phyloP scores from a whole-genome alignment of 37 sponge, comb jelly and placozoan genomes.

The Spongilla lacustris region DNA sequence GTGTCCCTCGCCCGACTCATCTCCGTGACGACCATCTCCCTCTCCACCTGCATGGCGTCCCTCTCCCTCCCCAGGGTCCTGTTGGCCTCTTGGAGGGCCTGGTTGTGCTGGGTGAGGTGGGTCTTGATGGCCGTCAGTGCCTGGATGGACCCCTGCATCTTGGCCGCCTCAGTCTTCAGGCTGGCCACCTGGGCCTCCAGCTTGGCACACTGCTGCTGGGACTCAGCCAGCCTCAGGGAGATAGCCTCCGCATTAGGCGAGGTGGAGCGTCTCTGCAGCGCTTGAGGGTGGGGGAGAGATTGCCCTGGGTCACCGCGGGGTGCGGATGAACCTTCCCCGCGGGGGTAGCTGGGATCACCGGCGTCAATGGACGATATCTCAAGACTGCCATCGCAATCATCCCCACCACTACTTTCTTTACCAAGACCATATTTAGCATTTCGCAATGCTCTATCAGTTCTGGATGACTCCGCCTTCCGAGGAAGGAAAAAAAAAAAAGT shows the following conservation, averaged over 20 bases:
- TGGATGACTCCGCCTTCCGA: too few relatives aligned
- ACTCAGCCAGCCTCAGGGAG: constrained; percentile 40
- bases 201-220: constrained; percentile 3
- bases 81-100: background rate
- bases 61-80: background rate
- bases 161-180: constrained; percentile 42
- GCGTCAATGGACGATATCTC: too few relatives aligned
- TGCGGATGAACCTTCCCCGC: too few relatives aligned
- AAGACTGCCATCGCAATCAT: too few relatives aligned
- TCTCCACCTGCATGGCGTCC: background rate
- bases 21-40: background rate
- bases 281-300: too few relatives aligned
- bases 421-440: too few relatives aligned
- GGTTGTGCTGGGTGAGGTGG: constrained; percentile 33
- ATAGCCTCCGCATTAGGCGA: constrained; percentile 27
- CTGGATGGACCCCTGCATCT: constrained; percentile 43
- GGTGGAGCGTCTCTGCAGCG: background rate
- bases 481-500: too few relatives aligned
- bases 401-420: too few relatives aligned
- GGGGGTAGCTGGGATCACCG: too few relatives aligned
- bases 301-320: too few relatives aligned
- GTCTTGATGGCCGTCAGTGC: constrained; percentile 38
- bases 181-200: constrained; percentile 27
- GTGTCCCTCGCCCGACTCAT: too few relatives aligned
- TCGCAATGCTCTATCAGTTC: too few relatives aligned